Evolutionary conservation across 64 coral and sea anemone species (phyloP), one percentile per base, ranked within the genome.

Genomic region (Trachythela sp.): DNA sequence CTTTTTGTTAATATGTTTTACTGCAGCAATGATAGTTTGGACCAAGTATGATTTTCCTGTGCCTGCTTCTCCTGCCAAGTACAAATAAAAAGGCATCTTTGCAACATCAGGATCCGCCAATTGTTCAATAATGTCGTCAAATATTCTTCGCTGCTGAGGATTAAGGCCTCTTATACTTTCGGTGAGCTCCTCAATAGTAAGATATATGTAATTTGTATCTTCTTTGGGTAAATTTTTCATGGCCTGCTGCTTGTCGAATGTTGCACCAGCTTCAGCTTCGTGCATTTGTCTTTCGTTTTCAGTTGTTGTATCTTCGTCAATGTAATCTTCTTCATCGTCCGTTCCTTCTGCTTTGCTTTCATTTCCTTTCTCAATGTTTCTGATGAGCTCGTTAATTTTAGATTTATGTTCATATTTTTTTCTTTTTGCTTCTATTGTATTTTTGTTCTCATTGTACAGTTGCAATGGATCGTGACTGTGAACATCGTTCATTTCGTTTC

Each of bases 1-100:
- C 37, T 39, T 80, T 40, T 80, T 80, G 31, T 80, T 36, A 14
- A 80, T 80, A 35, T 80, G 75, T 80, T 80, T 80, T 80, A 80
- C 75, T 38, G 34, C 75, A 34, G 75, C 9, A 34, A 80, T 80
- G 2, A 80, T 35, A 80, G 75, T 80, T 80, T 80, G 30, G 1
- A 80, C 75, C 37, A 80, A 2, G 75, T 80, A 80, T 17, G 75
- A 80, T 36, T 80, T 80, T 37, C 75, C 75, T 38, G 75, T 80
- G 6, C 75, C 75, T 80, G 32, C 75, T 80, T 80, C 75, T 37
- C 75, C 4, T 15, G 75, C 26, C 37, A 80, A 80, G 30, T 80
- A 80, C 75, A 80, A 80, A 80, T 34, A 39, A 30, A 80, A 80
- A 0, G 75, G 75, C 2, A 9, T 80, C 4, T 39, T 80, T 35